Percentiles rank a stretch among this genome's conserved stretches.
phyloP scores from a whole-genome alignment of 2,113 vertebrate species.

The Hydropotes inermis region DNA sequence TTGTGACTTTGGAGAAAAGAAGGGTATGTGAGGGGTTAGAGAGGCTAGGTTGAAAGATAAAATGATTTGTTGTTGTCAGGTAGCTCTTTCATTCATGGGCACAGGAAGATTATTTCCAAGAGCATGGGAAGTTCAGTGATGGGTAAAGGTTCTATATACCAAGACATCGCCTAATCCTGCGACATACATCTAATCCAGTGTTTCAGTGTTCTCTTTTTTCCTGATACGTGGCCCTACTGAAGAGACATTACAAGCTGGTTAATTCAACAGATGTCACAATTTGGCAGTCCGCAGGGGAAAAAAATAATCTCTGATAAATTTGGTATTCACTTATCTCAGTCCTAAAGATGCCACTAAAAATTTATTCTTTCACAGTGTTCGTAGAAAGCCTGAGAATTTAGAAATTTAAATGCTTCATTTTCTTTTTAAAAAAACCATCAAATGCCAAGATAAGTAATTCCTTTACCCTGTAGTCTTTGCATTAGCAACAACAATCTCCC shows the following conservation, averaged over 20 bases:
- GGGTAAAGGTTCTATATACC: not conserved
- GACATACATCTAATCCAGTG: not conserved
- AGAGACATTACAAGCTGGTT: not conserved
- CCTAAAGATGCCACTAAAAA: not conserved
- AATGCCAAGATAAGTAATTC: not conserved
- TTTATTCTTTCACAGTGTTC: not conserved
- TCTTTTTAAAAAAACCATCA: not conserved
- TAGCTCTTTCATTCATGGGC: not conserved
- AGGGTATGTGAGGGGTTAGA: not conserved
- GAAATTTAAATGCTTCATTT: not conserved
- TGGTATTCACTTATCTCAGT: slow-evolving; percentile 36
- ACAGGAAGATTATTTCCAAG: not conserved
- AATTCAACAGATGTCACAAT: slow-evolving; percentile 17
- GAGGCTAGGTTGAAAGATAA: not conserved
- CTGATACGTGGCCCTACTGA: not conserved
- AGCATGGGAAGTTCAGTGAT: not conserved
- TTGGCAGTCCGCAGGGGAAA: not conserved
- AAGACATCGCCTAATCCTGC: not conserved
- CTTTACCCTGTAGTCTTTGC: not conserved
- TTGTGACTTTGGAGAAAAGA: not conserved
- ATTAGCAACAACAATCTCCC: not conserved
- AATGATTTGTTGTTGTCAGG: not conserved
- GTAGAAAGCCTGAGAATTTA: slow-evolving; percentile 14
- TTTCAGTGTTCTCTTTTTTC: not conserved
- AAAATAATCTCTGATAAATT: not conserved